Percentiles rank a stretch among this genome's conserved stretches.
Evolutionary conservation across 2,888 invertebrate species (phyloP).

Genomic region (Ditylenchus weischeri): DNA sequence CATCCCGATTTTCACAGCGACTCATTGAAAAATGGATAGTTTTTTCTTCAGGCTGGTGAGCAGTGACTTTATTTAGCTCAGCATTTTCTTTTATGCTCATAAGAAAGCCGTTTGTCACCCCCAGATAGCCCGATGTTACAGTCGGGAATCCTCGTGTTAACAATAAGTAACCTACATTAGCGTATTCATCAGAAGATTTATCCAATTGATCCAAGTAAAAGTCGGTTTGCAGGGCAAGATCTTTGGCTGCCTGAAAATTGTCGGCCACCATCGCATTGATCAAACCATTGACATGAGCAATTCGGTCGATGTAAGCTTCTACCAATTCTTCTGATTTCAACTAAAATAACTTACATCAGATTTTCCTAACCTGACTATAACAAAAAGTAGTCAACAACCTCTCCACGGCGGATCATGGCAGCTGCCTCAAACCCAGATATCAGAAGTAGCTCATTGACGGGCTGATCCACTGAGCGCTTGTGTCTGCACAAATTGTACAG

Average conservation of each 20-base stretch:
- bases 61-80: too few species aligned
- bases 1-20: too few species aligned
- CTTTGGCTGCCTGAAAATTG: slow-evolving; percentile 30
- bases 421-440: slow-evolving; percentile 38
- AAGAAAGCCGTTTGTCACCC: too few species aligned
- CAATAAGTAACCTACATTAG: slow-evolving; percentile 22
- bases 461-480: slow-evolving; percentile 22
- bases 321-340: slow-evolving; percentile 25
- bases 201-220: slow-evolving; percentile 28
- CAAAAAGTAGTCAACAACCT: slow-evolving; percentile 21
- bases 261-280: slow-evolving; percentile 37
- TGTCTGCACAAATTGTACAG: slow-evolving; percentile 22
- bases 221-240: slow-evolving; percentile 29
- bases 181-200: slow-evolving; percentile 26
- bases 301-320: slow-evolving; percentile 40
- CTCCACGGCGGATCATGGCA: slow-evolving; percentile 32
- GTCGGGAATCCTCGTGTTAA: too few species aligned
- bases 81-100: too few species aligned
- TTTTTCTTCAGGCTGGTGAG: too few species aligned
- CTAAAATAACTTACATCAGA: neutral
- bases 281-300: slow-evolving; percentile 32
- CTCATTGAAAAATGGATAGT: too few species aligned
- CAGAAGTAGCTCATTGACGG: slow-evolving; percentile 30
- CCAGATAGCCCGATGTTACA: too few species aligned
- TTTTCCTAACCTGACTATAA: neutral